A percentile compares a stretch with the other conserved stretches of the same genome.
These are phyloP conservation scores for Cloeon dipterum DNA, from an alignment of 2,888 invertebrate genomes.

Conservation along the genomic window DNA sequence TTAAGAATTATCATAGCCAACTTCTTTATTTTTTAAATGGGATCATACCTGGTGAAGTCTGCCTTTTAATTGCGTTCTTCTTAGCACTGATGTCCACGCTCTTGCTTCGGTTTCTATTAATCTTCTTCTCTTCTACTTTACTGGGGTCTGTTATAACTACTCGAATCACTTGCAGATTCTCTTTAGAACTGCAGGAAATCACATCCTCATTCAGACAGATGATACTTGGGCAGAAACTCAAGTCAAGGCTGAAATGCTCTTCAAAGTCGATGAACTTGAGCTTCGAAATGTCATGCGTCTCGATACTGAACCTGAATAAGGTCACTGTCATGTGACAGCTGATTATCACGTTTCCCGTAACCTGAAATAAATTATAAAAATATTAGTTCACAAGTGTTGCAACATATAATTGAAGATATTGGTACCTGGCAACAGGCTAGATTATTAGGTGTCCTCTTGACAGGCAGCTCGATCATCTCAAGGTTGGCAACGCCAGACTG, in stretches of 20 bases:
- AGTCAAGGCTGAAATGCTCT: constrained; percentile 36
- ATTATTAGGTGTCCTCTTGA: constrained; percentile 29
- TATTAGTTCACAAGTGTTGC: background rate
- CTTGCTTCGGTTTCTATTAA: too few relatives aligned
- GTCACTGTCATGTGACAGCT: constrained; percentile 21
- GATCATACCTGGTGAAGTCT: too few relatives aligned
- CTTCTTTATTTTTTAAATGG: too few relatives aligned
- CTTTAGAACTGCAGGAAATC: constrained; percentile 33
- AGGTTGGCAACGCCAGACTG: constrained; percentile 26
- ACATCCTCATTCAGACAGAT: constrained; percentile 42
- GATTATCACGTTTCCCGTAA: constrained; percentile 22
- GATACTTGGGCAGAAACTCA: constrained; percentile 33
- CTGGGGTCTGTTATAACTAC: constrained; percentile 12
- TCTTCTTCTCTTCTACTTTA: background rate
- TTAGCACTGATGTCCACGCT: too few relatives aligned
- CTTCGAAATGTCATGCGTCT: constrained; percentile 41
- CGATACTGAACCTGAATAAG: constrained; percentile 34
- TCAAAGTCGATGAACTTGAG: constrained; percentile 45
- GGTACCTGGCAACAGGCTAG: constrained; percentile 39
- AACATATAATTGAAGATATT: too few relatives aligned
- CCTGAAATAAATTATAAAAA: constrained; percentile 11
- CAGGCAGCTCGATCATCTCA: constrained; percentile 52
- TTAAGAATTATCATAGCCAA: too few relatives aligned
- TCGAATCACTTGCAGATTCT: constrained; percentile 36
- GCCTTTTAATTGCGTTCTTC: too few relatives aligned